Conservation (phyloP, 2,888 invertebrate genomes). For the Hemithea aestivaria region DNA sequence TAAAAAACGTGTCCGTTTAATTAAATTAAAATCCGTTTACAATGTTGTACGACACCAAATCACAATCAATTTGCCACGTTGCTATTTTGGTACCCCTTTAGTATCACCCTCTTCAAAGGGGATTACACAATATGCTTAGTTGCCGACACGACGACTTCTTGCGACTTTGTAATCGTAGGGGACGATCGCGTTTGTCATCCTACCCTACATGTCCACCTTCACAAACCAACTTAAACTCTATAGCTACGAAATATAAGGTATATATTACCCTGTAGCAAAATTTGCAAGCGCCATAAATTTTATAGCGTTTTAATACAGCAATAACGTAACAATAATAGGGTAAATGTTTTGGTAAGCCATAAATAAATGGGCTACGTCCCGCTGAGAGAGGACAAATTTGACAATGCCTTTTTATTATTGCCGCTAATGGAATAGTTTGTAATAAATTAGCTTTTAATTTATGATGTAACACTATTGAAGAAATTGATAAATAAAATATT, state of each 20-base stretch:
- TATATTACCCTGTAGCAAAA: slow-evolving; percentile 25
- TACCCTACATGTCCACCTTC: slow-evolving; percentile 39
- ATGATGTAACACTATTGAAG: slow-evolving; percentile 11
- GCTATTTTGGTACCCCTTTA: slow-evolving; percentile 63
- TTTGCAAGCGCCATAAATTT: slow-evolving; percentile 74
- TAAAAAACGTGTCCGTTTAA: slow-evolving; percentile 45
- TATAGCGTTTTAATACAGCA: slow-evolving; percentile 76
- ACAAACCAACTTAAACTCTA: slow-evolving; percentile 32
- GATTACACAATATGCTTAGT: slow-evolving; percentile 70
- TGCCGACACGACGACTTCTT: slow-evolving; percentile 63
- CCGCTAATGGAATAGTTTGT: slow-evolving; percentile 33
- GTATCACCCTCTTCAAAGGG: slow-evolving; percentile 37
- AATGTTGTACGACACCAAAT: slow-evolving; percentile 55
- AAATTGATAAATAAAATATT: slow-evolving; percentile 1
- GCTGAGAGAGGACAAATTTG: slow-evolving; percentile 60
- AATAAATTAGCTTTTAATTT: slow-evolving; percentile 25
- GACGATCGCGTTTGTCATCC: slow-evolving; percentile 69
- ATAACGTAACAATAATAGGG: slow-evolving; percentile 76
- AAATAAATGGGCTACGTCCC: slow-evolving; percentile 67
- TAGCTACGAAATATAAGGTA: slow-evolving; percentile 1
- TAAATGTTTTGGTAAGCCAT: slow-evolving; percentile 78
- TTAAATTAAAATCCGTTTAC: slow-evolving; percentile 54
- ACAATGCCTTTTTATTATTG: slow-evolving; percentile 38
- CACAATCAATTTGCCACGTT: slow-evolving; percentile 71
- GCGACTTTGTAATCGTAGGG: slow-evolving; percentile 68